Conservation (phyloP, 2,113 vertebrate genomes). For the Lepisosteus oculatus region DNA sequence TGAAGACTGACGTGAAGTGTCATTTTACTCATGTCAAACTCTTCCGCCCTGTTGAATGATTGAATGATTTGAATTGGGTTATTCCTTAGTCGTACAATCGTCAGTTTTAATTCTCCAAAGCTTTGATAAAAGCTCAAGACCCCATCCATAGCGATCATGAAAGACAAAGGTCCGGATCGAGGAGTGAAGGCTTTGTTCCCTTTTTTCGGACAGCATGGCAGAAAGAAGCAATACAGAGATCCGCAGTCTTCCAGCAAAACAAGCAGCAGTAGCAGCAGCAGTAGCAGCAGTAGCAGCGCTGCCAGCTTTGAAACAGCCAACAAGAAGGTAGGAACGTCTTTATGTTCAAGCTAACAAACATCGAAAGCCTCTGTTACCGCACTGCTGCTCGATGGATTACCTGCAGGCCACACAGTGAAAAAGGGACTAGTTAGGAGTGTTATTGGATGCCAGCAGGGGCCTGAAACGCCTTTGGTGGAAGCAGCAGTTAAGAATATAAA, state of each 20-base stretch:
- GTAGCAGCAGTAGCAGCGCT: constrained; percentile 40
- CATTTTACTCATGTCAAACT: too few relatives aligned
- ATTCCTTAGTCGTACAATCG: too few relatives aligned
- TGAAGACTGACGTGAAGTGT: too few relatives aligned
- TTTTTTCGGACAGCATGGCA: constrained; percentile 9
- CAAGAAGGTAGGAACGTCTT: constrained; percentile 36
- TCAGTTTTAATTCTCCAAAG: too few relatives aligned
- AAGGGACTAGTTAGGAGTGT: neutral
- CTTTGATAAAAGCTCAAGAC: too few relatives aligned
- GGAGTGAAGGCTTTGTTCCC: too few relatives aligned
- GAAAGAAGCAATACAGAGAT: constrained; percentile 12
- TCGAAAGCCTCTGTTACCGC: too few relatives aligned
- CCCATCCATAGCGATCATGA: neutral
- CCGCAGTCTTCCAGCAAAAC: constrained; percentile 2
- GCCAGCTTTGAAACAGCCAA: constrained; percentile 49
- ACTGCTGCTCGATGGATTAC: too few relatives aligned
- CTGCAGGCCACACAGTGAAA: too few relatives aligned
- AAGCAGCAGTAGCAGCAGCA: constrained; percentile 6
- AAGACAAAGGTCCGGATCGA: neutral
- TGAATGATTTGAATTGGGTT: too few relatives aligned
- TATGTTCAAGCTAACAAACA: too few relatives aligned
- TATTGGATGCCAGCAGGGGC: neutral
- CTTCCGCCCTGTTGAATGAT: neutral
- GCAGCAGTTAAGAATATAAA: neutral
- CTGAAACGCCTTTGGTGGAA: neutral